Base-by-base conservation (phyloP, 2,888 invertebrate species). In the Tricholauxania praeusta region DNA sequence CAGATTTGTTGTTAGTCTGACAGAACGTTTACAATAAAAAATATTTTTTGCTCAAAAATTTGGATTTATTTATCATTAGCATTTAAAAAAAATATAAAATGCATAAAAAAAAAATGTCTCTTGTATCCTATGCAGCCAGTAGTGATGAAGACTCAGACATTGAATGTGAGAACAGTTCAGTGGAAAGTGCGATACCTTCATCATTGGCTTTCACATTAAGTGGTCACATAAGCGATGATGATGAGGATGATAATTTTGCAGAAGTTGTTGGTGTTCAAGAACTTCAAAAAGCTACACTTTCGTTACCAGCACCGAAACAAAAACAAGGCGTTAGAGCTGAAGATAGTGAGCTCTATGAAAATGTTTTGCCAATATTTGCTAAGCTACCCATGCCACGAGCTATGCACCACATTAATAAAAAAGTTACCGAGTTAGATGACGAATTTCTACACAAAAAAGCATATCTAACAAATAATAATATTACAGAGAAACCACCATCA, bases 371-470 rank as follows among this genome's bases (percentile, higher is more conserved):
- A 10, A 80, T 81, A 1, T 84, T 87, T 78, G 78, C 81, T 59
- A 85, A 83, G 62, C 78, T 86, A 19, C 88, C 88, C 32, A 77
- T 80, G 72, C 87, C 88, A 0, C 83, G 82, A 77, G 49, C 60
- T 0, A 55, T 49, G 19, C 32, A 12, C 7, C 55, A 48, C 12
- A 59, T 22, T 10, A 12, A 15, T 28, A 49, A 14, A 2, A 19
- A 62, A 1, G 48, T 75, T 10, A 76, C 82, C 17, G 92, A 92
- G 79, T 91, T 89, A 76, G 91, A 92, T 78, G 92, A 92, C 83
- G 91, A 92, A 77, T 90, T 91, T 79, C 81, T 92, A 15, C 89
- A 89, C 74, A 92, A 91, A 80, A 92, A 90, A 78, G 90, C 89
- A 75, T 83, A 82, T 12, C 82, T 85, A 1, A 52, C 71, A 5